Percentiles rank a stretch among this genome's conserved stretches.
Evolutionary conservation across 2,113 vertebrate genomes (phyloP).

Genomic region (Callionymus lyra): DNA sequence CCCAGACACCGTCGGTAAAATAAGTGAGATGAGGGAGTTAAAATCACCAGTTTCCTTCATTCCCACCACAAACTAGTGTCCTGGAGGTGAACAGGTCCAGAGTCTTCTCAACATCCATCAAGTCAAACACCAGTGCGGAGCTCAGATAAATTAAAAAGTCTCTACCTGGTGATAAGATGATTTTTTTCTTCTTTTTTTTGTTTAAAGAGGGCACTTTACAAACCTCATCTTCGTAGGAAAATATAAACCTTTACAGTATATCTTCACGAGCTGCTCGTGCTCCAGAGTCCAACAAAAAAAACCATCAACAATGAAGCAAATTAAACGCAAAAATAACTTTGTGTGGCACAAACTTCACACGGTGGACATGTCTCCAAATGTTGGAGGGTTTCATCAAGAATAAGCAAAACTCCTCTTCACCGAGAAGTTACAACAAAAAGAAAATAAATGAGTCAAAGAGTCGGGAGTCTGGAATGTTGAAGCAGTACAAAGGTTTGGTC

Average conservation of each 20-base stretch:
- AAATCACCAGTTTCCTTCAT: constrained; percentile 49
- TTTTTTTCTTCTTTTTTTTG: constrained; percentile 75
- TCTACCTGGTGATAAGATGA: constrained; percentile 25
- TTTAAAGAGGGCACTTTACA: constrained; percentile 74
- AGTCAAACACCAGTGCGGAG: constrained; percentile 18
- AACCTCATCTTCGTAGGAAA: constrained; percentile 90
- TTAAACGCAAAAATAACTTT: constrained; percentile 58
- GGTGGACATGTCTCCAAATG: constrained; percentile 84
- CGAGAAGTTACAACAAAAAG: constrained; percentile 15
- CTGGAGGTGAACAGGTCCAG: constrained; percentile 57
- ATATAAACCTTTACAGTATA: constrained; percentile 81
- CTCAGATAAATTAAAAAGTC: constrained; percentile 31
- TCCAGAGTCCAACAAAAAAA: constrained; percentile 6
- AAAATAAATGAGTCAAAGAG: too few relatives aligned
- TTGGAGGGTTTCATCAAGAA: constrained; percentile 78
- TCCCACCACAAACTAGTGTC: constrained; percentile 63
- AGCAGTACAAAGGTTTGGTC: too few relatives aligned
- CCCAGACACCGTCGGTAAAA: constrained; percentile 68
- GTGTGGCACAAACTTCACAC: constrained; percentile 50
- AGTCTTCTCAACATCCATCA: constrained; percentile 53
- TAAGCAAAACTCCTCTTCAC: constrained; percentile 68
- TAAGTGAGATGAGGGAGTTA: constrained; percentile 81
- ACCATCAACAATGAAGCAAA: constrained; percentile 49
- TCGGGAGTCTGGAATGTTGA: too few relatives aligned
- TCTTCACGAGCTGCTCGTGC: constrained; percentile 1